A percentile compares a stretch with the other conserved stretches of the same genome.
Evolutionary conservation across 2,113 vertebrate genomes (phyloP).

Genomic region (Prietella phreatophila): DNA sequence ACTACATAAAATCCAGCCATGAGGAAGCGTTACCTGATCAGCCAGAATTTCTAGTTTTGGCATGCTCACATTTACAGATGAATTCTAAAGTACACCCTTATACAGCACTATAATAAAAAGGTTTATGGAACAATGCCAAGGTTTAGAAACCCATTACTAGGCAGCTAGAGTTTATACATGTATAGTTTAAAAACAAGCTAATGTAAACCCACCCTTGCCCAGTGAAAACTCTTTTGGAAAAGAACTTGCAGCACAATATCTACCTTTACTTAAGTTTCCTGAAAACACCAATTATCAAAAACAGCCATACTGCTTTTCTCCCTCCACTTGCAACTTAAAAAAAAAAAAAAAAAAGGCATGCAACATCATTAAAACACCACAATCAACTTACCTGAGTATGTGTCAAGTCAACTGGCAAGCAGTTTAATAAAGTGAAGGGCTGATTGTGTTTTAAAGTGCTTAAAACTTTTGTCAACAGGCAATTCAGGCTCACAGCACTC

Average conservation of each 20-base stretch:
- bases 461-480: slow-evolving; percentile 6
- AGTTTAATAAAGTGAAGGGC: not conserved
- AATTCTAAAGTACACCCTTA: not conserved
- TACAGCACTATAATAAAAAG: not conserved
- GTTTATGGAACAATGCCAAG: not conserved
- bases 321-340: not conserved
- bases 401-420: not conserved
- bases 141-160: not conserved
- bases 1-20: not conserved
- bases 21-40: not conserved
- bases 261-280: not conserved
- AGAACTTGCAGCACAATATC: not conserved
- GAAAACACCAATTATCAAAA: not conserved
- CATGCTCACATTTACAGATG: not conserved
- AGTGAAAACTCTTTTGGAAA: not conserved
- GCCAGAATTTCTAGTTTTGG: not conserved
- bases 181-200: not conserved
- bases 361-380: slow-evolving; percentile 29
- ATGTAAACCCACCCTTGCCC: not conserved
- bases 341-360: not conserved
- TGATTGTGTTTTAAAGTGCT: not conserved
- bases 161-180: not conserved
- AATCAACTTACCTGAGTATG: slow-evolving; percentile 38
- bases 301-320: not conserved
- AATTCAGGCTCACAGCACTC: not conserved